Evolutionary conservation across 2,797 vertebrate species (phyloP), one percentile per base, ranked within the genome.

Genomic region (Gouania willdenowi): DNA sequence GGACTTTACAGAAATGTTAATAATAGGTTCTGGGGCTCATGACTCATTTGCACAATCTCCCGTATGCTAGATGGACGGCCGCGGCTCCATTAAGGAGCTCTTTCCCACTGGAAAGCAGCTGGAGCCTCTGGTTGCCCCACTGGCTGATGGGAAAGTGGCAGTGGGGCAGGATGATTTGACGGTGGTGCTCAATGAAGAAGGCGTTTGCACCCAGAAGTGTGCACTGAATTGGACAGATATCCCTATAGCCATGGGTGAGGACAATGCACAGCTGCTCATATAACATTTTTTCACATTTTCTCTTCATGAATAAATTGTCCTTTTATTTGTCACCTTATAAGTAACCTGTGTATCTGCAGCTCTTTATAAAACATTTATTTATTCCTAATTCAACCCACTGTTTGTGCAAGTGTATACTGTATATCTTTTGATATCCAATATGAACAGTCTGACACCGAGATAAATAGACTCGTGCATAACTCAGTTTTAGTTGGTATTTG

Each of bases 141-240:
- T 99, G 81, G 93, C 92, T 65, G 95, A 97, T 77, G 91, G 94
- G 61, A 99, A 99, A 82, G 94, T 99, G 53, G 96, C 94, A 0
- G 93, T 99, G 23, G 97, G 96, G 10, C 97, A 98, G 78, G 97
- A 99, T 53, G 96, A 99, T 62, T 84, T 98, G 5, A 99, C 97
- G 0, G 96, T 99, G 55, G 94, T 99, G 6, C 84, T 99, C 13
- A 96, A 98, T 4, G 96, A 98, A 66, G 96, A 98, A 51, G 97
- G 97, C 0, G 59, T 85, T 48, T 98, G 94, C 75, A 98, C 95
- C n/a, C 94, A 97, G 84, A 98, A 99, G 50, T 96, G 94, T 61
- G 94, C 95, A 51, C 91, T 98, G 59, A 98, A 96, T 70, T 99
- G 97, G 97, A 99, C 95, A 0, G 97, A 99, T 81, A 98, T 99